Conservation (phyloP, 2,113 vertebrate species). For the Trichechus manatus region DNA sequence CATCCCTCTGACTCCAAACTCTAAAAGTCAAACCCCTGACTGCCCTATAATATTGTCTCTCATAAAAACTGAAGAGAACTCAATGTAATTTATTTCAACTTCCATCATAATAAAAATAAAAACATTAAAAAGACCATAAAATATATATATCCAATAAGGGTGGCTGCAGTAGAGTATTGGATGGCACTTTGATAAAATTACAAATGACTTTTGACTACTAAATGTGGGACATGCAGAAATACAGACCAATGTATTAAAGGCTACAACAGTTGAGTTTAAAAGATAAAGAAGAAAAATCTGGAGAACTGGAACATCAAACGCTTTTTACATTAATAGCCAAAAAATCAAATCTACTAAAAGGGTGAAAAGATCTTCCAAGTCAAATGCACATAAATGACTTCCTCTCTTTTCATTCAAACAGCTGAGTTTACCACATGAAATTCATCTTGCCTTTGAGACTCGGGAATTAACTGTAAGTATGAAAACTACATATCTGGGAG, state of each 20-base stretch:
- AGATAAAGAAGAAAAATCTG: neutral
- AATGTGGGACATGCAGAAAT: constrained; percentile 44
- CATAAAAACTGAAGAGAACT: neutral
- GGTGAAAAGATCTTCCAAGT: neutral
- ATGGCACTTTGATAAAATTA: neutral
- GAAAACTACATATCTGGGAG: constrained; percentile 22
- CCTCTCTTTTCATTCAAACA: constrained; percentile 11
- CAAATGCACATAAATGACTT: constrained; percentile 52
- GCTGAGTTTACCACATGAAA: constrained; percentile 1
- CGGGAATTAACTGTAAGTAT: constrained; percentile 18
- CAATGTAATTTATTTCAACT: constrained; percentile 31
- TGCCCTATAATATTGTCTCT: constrained; percentile 10
- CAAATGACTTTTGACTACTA: constrained; percentile 25
- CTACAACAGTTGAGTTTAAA: neutral
- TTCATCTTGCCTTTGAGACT: neutral
- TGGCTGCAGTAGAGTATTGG: neutral
- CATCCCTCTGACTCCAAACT: neutral
- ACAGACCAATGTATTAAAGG: neutral
- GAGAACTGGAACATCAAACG: neutral
- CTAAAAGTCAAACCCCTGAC: neutral
- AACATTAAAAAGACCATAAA: constrained; percentile 10
- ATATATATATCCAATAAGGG: neutral
- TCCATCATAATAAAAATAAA: constrained; percentile 16
- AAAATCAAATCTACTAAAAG: neutral
- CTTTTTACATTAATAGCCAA: neutral